Evolutionary conservation across 2,113 vertebrate species (phyloP).

Genomic region (Cyanoderma ruficeps): DNA sequence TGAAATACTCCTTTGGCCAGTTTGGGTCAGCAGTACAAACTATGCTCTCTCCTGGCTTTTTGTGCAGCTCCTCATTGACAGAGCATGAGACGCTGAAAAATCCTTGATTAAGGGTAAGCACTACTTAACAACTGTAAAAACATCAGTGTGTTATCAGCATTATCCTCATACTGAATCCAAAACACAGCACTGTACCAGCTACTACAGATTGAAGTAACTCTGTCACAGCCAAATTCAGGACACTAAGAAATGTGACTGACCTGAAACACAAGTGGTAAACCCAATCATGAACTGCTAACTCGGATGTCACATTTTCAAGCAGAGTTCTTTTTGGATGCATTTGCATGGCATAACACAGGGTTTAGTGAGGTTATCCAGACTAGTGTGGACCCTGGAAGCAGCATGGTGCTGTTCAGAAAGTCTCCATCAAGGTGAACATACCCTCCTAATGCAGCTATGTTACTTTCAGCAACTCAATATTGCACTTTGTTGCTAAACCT

Average conservation of each 20-base stretch:
- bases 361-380: not conserved
- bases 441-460: not conserved
- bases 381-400: not conserved
- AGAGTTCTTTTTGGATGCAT: not conserved
- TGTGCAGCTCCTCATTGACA: not conserved
- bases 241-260: not conserved
- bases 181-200: not conserved
- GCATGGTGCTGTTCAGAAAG: not conserved
- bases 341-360: accelerated
- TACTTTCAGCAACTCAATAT: not conserved
- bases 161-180: not conserved
- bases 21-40: not conserved
- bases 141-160: not conserved
- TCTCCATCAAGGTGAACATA: not conserved
- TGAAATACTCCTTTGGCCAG: not conserved
- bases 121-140: not conserved
- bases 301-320: not conserved
- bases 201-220: not conserved
- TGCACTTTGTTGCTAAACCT: not conserved
- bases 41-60: not conserved
- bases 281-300: not conserved
- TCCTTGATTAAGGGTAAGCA: not conserved
- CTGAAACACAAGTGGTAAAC: not conserved
- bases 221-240: not conserved
- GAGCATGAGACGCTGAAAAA: not conserved